Base-by-base conservation (phyloP, 2,797 vertebrate species). In the Microhierax caerulescens region DNA sequence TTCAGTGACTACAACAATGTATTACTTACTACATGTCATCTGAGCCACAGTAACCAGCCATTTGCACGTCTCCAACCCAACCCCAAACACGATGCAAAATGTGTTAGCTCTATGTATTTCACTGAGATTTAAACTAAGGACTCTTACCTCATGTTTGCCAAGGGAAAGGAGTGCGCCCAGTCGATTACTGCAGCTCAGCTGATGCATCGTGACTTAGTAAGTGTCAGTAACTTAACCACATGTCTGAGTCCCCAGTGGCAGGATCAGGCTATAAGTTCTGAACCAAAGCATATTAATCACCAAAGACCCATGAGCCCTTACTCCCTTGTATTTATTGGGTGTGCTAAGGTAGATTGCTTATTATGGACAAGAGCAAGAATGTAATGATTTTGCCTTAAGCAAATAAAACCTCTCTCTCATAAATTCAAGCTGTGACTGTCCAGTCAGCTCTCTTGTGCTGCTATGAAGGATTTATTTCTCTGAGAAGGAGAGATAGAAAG, bases 231-330 rank as follows among this genome's bases (percentile, higher is more conserved):
- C 86, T 94, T 79, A 93, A 89, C n/a, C 92, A 92, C 92, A 70
- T 43, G 83, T 82, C 88, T 96, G 75, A 96, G 94, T 77, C 86
- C 94, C 81, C 94, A 93, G 94, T 74, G 92, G 91, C 90, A 95
- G 94, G 80, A 97, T 77, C 88, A 92, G 95, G 86, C 92, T 95
- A 1, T 89, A 85, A 85, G 81, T 85, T 92, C 95, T 97, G 94
- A 93, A 96, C 88, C 85, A 93, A 95, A 95, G 95, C 83, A 93
- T 79, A 86, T 94, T 95, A 95, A 95, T 96, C 94, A 96, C 83
- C 90, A 92, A 92, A 96, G 74, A 92, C 74, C 85, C 48, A 7
- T 2, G 14, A 97, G 84, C 53, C 84, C 75, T 91, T 48, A 4
- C 86, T 93, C 70, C 77, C 56, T 79, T 72, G 17, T 25, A 80